Percentiles rank a stretch among this genome's conserved stretches.
Evolutionary conservation across 1,140 invertebrate genomes (phyloP).

Genomic region (Drosophila obscura): DNA sequence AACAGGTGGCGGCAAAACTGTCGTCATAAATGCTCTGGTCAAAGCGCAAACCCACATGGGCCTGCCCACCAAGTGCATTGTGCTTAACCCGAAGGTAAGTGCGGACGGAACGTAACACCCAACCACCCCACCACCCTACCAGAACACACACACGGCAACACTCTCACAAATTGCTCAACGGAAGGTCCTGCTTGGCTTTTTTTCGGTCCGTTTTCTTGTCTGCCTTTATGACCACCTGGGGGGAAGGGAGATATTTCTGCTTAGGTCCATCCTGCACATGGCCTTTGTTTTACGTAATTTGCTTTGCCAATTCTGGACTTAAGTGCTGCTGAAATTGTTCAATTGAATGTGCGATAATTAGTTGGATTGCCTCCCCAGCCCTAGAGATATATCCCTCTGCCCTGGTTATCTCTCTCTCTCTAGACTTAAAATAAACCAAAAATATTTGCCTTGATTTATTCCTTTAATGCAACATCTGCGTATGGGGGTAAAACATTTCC

Average conservation of each 20-base stretch:
- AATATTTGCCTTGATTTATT: neutral
- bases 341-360: constrained; percentile 51
- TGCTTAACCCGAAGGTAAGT: constrained; percentile 92
- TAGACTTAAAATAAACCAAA: neutral
- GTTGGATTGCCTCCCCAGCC: constrained; percentile 12
- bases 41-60: constrained; percentile 91
- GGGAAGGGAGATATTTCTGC: constrained; percentile 4
- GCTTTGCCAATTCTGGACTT: constrained; percentile 30
- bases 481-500: neutral
- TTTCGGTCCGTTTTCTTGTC: constrained; percentile 35
- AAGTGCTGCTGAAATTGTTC: constrained; percentile 66
- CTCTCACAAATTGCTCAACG: constrained; percentile 46
- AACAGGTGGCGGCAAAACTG: constrained; percentile 95
- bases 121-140: neutral
- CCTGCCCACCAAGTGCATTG: constrained; percentile 90
- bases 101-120: neutral
- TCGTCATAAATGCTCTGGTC: constrained; percentile 91
- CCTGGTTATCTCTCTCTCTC: too few relatives aligned
- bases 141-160: neutral
- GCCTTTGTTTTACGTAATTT: constrained; percentile 48
- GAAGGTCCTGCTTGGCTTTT: constrained; percentile 21
- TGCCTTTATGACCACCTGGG: constrained; percentile 45
- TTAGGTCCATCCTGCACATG: constrained; percentile 50
- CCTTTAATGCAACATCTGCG: neutral
- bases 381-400: neutral